Conservation (phyloP, 1,140 invertebrate species). For the Hyphantria cunea region DNA sequence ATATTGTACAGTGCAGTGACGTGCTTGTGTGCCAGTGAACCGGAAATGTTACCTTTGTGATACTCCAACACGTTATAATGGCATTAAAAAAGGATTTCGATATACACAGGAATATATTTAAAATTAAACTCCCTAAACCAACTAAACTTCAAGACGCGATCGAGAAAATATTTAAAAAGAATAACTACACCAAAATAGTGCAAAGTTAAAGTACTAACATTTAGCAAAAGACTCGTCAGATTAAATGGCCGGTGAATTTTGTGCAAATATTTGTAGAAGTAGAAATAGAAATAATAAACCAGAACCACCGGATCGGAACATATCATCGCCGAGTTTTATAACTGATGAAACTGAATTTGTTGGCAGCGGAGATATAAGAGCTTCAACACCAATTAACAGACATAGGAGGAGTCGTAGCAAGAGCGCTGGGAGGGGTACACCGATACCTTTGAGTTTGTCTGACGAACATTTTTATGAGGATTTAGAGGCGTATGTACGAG, state of each 20-base stretch:
- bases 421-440: slow-evolving; percentile 56
- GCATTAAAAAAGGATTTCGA: slow-evolving; percentile 78
- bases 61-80: slow-evolving; percentile 59
- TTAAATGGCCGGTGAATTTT: slow-evolving; percentile 75
- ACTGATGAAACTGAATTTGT: slow-evolving; percentile 65
- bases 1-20: slow-evolving; percentile 47
- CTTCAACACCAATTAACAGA: slow-evolving; percentile 40
- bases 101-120: slow-evolving; percentile 66
- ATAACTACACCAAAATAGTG: slow-evolving; percentile 74
- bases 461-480: slow-evolving; percentile 82
- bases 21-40: slow-evolving; percentile 54
- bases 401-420: slow-evolving; percentile 60
- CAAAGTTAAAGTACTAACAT: slow-evolving; percentile 56
- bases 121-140: slow-evolving; percentile 69
- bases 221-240: slow-evolving; percentile 35
- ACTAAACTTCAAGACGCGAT: slow-evolving; percentile 70
- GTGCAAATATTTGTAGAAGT: slow-evolving; percentile 68
- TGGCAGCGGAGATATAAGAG: slow-evolving; percentile 53
- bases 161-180: slow-evolving; percentile 74
- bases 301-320: slow-evolving; percentile 51
- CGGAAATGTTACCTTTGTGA: slow-evolving; percentile 62
- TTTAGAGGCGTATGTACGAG: slow-evolving; percentile 83
- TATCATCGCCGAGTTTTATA: slow-evolving; percentile 60
- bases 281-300: slow-evolving; percentile 44
- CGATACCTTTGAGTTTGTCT: slow-evolving; percentile 55